These are phyloP conservation scores for Tyrannus savana DNA, from an alignment of 2,113 vertebrate species.

Conservation along the genomic window DNA sequence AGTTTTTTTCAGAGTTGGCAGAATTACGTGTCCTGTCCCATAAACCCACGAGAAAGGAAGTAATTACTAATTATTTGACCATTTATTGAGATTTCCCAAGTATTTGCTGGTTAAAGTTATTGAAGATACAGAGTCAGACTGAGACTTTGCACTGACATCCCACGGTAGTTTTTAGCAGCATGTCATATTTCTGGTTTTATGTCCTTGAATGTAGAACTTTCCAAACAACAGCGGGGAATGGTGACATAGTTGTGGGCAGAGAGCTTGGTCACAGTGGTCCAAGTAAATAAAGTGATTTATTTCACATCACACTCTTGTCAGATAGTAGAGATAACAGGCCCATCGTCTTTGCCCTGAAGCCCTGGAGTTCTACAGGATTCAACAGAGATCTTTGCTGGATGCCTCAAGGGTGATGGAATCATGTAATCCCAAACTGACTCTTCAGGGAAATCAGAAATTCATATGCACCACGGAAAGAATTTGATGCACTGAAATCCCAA, in stretches of 20 bases:
- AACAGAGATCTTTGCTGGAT: neutral
- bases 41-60: neutral
- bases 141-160: neutral
- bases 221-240: slow-evolving; percentile 9
- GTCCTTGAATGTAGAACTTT: neutral
- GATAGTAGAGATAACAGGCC: neutral
- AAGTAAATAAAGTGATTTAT: neutral
- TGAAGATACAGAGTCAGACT: neutral
- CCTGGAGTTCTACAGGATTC: neutral
- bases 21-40: neutral
- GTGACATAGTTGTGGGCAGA: slow-evolving; percentile 5
- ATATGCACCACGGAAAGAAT: neutral
- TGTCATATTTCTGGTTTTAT: slow-evolving; percentile 4
- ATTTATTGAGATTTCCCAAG: neutral
- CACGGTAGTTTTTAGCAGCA: neutral
- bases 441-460: neutral
- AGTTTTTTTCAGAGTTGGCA: neutral
- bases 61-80: neutral
- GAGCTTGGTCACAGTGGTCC: neutral
- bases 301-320: neutral
- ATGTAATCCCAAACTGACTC: neutral
- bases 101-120: neutral
- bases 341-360: neutral
- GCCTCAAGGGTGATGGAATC: neutral
- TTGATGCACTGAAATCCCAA: neutral